phyloP scores from a whole-genome alignment of 2,797 vertebrate genomes.

The Menidia menidia region DNA sequence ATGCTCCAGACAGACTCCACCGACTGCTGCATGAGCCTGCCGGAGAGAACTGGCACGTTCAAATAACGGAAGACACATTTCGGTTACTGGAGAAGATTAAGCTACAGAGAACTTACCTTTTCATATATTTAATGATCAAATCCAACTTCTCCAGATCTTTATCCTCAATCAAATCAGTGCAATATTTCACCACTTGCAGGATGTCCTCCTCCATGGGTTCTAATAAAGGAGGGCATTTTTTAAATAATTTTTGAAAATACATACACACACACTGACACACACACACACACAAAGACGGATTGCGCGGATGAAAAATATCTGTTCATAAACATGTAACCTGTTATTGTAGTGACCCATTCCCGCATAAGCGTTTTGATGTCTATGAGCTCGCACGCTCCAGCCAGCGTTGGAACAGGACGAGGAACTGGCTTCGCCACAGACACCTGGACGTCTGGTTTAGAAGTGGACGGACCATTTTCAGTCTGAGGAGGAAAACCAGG shows the following conservation, averaged over 20 bases:
- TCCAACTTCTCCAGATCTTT: conserved; percentile 97
- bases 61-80: not conserved
- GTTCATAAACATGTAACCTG: conserved; percentile 52
- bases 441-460: conserved; percentile 64
- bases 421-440: conserved; percentile 55
- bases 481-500: conserved; percentile 67
- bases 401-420: conserved; percentile 87
- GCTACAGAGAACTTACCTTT: conserved; percentile 82
- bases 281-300: not conserved
- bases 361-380: conserved; percentile 91
- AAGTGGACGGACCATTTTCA: conserved; percentile 82
- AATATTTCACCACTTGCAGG: conserved; percentile 97
- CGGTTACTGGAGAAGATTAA: not conserved
- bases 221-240: conserved; percentile 52
- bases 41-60: not conserved
- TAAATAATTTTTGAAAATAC: not conserved
- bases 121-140: conserved; percentile 98
- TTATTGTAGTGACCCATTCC: conserved; percentile 97
- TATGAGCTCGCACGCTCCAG: conserved; percentile 90
- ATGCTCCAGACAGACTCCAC: conserved; percentile 98
- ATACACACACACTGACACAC: not conserved
- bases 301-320: not conserved
- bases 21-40: conserved; percentile 96
- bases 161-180: conserved; percentile 97
- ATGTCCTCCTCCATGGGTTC: conserved; percentile 99